Base-by-base conservation (phyloP, 1,140 invertebrate species). In the Tribolium madens region DNA sequence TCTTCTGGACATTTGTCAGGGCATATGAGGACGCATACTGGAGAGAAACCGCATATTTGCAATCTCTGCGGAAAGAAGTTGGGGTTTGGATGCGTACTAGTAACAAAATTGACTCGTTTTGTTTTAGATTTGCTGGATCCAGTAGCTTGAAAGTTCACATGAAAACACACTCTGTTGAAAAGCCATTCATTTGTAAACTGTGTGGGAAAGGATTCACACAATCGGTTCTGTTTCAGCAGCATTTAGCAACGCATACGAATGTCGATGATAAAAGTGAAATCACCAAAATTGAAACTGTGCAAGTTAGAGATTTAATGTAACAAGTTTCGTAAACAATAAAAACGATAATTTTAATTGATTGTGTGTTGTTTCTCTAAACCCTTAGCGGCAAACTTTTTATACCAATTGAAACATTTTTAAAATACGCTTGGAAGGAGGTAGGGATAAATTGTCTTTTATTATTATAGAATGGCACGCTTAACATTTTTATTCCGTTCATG, bases 101-200 rank as follows among this genome's bases (percentile, higher is more conserved):
- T 33, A 14, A 9, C 31, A 50, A 12, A 17, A 46, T 50, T 46
- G 33, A 75, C 17, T 53, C 9, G 52, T 18, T 76, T 76, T 14
- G 77, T 80, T 81, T 64, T 48, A 85, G 84, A 77, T 87, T 86
- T 77, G 80, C 84, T 9, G 82, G 81, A 13, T 83, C 81, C 4
- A 85, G 81, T 69, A 86, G 85, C 73, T 79, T 86, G 50, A 86
- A 86, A 76, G 81, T 82, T 9, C 84, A 85, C 50, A 79, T 85
- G 78, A 78, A 81, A 15, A 60, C 74, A 31, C 83, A 85, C 76
- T 76, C 75, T 60, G 91, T 94, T 1, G 92, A 96, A 78, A 87
- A 94, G 26, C 94, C 94, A 0, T 96, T 93, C 83, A 90, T 91
- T 15, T 98, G 96, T 84, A 91, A 91, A 21, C 90, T 93, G 15